These are phyloP conservation scores for Periparus ater DNA, from an alignment of 2,797 vertebrate genomes.

Conservation along the genomic window DNA sequence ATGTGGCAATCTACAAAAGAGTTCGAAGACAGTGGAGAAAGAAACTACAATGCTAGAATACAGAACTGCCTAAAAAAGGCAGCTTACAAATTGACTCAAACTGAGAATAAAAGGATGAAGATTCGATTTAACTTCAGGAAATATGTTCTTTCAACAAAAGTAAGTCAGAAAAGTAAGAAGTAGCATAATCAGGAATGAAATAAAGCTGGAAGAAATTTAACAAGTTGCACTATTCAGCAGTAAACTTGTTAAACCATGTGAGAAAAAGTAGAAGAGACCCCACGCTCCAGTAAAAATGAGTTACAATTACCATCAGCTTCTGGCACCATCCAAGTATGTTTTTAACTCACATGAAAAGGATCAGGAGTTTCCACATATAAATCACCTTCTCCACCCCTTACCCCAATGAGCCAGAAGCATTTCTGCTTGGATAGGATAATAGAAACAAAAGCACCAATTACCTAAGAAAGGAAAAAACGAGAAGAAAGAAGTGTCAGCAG, in stretches of 20 bases:
- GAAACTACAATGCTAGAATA: neutral
- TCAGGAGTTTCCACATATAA: neutral
- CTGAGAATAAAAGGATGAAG: neutral
- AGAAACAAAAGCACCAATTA: constrained; percentile 29
- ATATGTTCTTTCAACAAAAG: neutral
- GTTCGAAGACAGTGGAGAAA: neutral
- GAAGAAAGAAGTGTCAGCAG: constrained; percentile 1
- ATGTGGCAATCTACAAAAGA: neutral
- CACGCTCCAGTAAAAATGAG: neutral
- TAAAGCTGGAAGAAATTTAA: neutral
- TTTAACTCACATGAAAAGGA: constrained; percentile 20
- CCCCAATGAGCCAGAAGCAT: constrained; percentile 10
- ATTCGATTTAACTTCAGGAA: neutral
- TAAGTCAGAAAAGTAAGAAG: neutral
- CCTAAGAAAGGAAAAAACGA: constrained; percentile 4
- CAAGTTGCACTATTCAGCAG: neutral
- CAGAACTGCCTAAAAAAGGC: neutral
- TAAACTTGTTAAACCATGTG: neutral
- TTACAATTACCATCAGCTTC: neutral
- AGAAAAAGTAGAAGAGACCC: neutral
- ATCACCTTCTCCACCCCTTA: constrained; percentile 27
- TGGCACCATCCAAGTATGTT: neutral
- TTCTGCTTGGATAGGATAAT: constrained; percentile 20
- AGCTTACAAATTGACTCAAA: neutral
- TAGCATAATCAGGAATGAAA: neutral